Percentiles rank a stretch among this genome's conserved stretches.
Evolutionary conservation across 2,113 vertebrate species (phyloP).

Genomic region (Platichthys flesus): DNA sequence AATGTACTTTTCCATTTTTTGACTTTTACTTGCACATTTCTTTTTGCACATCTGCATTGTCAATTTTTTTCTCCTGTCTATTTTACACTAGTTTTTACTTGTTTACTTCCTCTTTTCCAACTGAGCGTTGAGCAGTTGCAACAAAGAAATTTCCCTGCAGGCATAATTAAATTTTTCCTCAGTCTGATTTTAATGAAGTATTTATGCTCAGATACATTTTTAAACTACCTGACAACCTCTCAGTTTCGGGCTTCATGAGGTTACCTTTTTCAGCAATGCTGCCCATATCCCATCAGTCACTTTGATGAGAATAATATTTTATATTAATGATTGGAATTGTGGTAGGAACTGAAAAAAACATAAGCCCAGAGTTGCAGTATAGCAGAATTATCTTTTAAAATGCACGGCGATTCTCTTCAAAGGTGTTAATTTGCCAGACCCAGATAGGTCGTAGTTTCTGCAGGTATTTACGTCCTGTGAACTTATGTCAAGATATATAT

Average conservation of each 20-base stretch:
- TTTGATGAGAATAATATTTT: too few species aligned
- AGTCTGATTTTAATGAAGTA: background rate
- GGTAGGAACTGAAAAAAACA: too few species aligned
- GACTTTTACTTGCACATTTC: too few species aligned
- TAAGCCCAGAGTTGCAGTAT: background rate
- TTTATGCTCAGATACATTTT: background rate
- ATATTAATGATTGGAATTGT: too few species aligned
- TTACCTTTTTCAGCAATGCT: background rate
- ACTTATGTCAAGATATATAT: background rate
- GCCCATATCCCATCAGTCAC: too few species aligned
- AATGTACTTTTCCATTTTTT: too few species aligned
- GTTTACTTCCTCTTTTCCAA: background rate
- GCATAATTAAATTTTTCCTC: background rate
- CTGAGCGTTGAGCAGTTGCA: background rate
- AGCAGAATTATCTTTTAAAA: conserved; percentile 1
- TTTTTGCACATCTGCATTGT: background rate
- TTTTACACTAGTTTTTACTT: background rate
- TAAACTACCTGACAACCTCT: background rate
- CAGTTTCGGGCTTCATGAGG: background rate
- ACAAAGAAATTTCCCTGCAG: background rate
- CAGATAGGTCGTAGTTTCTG: too few species aligned
- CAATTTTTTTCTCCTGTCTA: background rate
- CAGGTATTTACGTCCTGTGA: background rate
- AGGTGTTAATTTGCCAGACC: too few species aligned
- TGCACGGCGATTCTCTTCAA: background rate